Conservation (phyloP, 1,140 invertebrate genomes). For the Cherax destructor region DNA sequence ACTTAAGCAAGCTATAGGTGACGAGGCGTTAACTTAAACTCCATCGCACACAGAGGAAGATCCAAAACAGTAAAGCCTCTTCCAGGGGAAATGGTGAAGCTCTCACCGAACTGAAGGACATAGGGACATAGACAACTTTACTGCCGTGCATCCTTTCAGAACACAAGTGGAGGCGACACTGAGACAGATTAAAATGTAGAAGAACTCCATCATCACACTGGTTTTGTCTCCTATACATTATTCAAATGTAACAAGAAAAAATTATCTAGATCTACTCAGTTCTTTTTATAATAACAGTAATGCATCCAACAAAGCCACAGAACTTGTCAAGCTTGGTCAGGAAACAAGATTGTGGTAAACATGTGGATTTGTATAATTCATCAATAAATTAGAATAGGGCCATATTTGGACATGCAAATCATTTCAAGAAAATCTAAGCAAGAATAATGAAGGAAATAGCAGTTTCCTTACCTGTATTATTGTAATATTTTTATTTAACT, state of each 20-base stretch:
- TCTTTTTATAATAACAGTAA: slow-evolving; percentile 64
- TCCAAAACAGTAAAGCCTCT: slow-evolving; percentile 49
- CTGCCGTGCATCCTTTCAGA: slow-evolving; percentile 54
- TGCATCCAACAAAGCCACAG: slow-evolving; percentile 61
- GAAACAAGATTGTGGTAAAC: slow-evolving; percentile 36
- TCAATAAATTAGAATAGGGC: slow-evolving; percentile 12
- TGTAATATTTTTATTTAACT: background rate
- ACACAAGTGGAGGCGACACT: slow-evolving; percentile 58
- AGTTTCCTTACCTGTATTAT: slow-evolving; percentile 1
- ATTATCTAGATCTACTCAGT: slow-evolving; percentile 62
- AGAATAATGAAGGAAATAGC: slow-evolving; percentile 1
- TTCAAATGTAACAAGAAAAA: slow-evolving; percentile 69
- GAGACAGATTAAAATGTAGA: slow-evolving; percentile 60
- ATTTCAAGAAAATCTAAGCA: slow-evolving; percentile 26
- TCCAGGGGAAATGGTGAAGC: slow-evolving; percentile 13
- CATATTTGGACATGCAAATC: slow-evolving; percentile 13
- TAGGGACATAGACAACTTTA: slow-evolving; percentile 48
- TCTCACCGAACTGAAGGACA: background rate
- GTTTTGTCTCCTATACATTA: slow-evolving; percentile 64
- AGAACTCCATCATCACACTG: slow-evolving; percentile 59
- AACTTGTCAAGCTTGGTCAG: slow-evolving; percentile 39
- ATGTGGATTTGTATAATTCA: slow-evolving; percentile 26
- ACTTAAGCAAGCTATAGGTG: slow-evolving; percentile 56
- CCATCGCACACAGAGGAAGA: slow-evolving; percentile 62
- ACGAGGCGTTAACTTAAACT: slow-evolving; percentile 55